Evolutionary conservation across 2,888 invertebrate genomes (phyloP).

Genomic region (Thymelicus sylvestris): DNA sequence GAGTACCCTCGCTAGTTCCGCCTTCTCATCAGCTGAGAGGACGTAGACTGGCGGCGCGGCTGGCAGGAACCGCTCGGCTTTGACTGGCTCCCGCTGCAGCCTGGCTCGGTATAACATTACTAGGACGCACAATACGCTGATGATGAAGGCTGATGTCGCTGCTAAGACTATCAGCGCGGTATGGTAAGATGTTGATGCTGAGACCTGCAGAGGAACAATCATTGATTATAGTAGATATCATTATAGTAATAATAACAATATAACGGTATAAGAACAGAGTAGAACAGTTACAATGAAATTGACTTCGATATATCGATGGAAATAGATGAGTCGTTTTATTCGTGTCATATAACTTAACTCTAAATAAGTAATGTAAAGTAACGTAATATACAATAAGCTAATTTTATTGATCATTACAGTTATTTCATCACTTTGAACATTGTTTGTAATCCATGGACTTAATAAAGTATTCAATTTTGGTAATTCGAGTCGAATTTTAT

Average conservation of each 20-base stretch:
- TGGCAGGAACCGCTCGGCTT: conserved; percentile 86
- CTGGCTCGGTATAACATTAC: conserved; percentile 89
- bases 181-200: conserved; percentile 89
- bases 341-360: too few species aligned
- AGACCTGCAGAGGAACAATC: conserved; percentile 63
- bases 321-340: too few species aligned
- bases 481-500: not conserved
- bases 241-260: too few species aligned
- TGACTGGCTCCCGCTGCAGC: conserved; percentile 79
- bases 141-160: conserved; percentile 91
- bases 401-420: too few species aligned
- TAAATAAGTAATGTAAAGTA: too few species aligned
- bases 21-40: conserved; percentile 87
- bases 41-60: conserved; percentile 88
- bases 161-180: conserved; percentile 91
- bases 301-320: too few species aligned
- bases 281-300: too few species aligned
- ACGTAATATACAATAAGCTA: too few species aligned
- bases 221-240: conserved; percentile 10
- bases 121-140: conserved; percentile 90
- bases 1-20: conserved; percentile 75
- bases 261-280: too few species aligned
- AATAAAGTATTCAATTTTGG: not conserved
- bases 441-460: too few species aligned
- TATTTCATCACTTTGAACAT: too few species aligned